Evolutionary conservation across 2,888 invertebrate species (phyloP).

Genomic region (Polyommatus iphigenia): DNA sequence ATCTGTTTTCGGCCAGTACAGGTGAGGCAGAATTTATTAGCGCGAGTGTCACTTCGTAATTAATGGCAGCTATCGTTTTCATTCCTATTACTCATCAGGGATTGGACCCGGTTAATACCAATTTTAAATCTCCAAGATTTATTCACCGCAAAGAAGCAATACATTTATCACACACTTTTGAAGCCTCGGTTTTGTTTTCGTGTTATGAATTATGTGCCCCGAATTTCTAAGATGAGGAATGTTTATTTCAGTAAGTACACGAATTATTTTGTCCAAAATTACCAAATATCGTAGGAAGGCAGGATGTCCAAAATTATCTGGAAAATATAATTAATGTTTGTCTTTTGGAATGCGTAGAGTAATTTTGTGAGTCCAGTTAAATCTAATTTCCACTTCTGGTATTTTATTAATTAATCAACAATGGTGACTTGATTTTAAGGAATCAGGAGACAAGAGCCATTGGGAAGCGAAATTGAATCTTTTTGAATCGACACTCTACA

Average conservation of each 20-base stretch:
- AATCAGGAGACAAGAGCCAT: not conserved
- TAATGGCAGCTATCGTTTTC: conserved; percentile 14
- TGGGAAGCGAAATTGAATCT: not conserved
- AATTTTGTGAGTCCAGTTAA: not conserved
- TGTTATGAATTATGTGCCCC: not conserved
- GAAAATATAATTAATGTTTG: not conserved
- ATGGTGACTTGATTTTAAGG: not conserved
- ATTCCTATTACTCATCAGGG: conserved; percentile 31
- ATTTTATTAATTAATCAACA: not conserved
- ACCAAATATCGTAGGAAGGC: not conserved
- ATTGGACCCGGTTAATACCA: conserved; percentile 20
- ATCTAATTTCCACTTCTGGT: not conserved
- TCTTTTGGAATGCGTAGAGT: not conserved
- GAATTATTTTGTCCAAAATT: not conserved
- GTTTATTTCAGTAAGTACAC: not conserved
- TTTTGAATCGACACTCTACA: not conserved
- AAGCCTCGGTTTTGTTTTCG: not conserved
- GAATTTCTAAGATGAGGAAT: not conserved
- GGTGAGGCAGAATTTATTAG: conserved; percentile 26
- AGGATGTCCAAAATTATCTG: not conserved
- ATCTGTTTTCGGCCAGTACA: conserved; percentile 23
- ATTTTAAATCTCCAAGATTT: conserved; percentile 29
- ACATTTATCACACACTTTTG: conserved; percentile 6
- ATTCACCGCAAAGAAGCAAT: conserved; percentile 10
- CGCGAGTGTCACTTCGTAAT: conserved; percentile 23